These are phyloP conservation scores for Thermophis baileyi DNA, from an alignment of 2,113 vertebrate species.

Conservation along the genomic window DNA sequence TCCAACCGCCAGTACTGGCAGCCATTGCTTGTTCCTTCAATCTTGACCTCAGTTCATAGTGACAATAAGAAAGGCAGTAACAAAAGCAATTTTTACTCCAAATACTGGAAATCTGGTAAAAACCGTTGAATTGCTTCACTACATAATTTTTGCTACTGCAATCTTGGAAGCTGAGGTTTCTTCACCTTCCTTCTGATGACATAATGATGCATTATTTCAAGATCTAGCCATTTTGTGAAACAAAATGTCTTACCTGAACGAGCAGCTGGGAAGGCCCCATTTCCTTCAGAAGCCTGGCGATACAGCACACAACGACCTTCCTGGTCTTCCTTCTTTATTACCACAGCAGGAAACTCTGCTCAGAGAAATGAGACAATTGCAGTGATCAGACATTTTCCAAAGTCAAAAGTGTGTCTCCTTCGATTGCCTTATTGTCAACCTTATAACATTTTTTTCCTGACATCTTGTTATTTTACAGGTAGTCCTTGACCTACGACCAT, in stretches of 20 bases:
- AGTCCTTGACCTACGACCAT: neutral
- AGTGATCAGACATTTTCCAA: neutral
- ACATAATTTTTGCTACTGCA: neutral
- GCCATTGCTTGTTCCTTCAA: neutral
- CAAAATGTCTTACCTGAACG: neutral
- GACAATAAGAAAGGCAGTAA: neutral
- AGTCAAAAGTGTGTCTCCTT: too few species aligned
- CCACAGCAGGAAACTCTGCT: neutral
- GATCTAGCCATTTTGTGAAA: neutral
- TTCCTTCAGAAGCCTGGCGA: neutral
- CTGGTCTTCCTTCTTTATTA: slow-evolving; percentile 12
- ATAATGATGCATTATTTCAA: neutral
- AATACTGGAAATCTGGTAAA: neutral
- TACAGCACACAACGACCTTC: neutral
- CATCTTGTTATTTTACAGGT: neutral
- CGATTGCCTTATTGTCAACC: neutral
- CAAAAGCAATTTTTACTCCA: neutral
- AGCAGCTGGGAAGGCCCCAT: neutral
- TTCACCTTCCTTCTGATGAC: neutral
- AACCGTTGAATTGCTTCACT: neutral
- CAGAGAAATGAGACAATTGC: neutral
- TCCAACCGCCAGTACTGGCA: neutral
- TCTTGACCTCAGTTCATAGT: neutral
- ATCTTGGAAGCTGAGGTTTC: neutral
- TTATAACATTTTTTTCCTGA: neutral